Evolutionary conservation across 1,140 invertebrate genomes (phyloP).

Genomic region (Drosophila sturtevanti): DNA sequence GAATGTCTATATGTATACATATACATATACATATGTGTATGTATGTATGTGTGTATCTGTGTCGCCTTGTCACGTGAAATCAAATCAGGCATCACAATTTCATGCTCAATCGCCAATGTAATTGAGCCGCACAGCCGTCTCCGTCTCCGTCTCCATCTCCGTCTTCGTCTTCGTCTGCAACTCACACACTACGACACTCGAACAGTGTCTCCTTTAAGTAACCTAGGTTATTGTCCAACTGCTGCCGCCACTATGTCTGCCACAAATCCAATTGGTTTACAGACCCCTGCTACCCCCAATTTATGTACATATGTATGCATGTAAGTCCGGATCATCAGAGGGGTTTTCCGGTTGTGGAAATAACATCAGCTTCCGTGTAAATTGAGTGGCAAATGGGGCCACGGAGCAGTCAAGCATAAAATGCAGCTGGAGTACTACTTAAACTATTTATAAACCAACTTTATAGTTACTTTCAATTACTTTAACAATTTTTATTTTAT

Average conservation of each 20-base stretch:
- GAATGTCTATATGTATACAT: neutral
- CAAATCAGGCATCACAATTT: conserved; percentile 81
- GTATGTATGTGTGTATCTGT: conserved; percentile 23
- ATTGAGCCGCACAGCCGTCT: conserved; percentile 78
- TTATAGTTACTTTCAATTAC: neutral
- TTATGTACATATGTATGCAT: too few species aligned
- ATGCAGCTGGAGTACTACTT: conserved; percentile 55
- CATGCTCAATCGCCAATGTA: conserved; percentile 72
- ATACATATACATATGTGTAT: conserved; percentile 14
- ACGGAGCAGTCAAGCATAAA: conserved; percentile 40
- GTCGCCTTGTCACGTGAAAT: conserved; percentile 73
- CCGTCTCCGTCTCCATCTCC: conserved; percentile 7
- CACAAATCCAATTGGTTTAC: conserved; percentile 71
- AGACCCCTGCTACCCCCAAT: conserved; percentile 4
- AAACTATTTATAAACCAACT: conserved; percentile 13
- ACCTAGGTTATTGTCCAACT: conserved; percentile 32
- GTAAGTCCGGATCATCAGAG: conserved; percentile 27
- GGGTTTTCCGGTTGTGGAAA: conserved; percentile 57
- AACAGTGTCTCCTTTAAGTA: conserved; percentile 35
- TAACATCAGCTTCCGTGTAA: conserved; percentile 52
- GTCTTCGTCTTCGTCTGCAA: neutral
- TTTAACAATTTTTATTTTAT: conserved; percentile 31
- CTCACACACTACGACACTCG: too few species aligned
- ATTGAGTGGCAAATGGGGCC: conserved; percentile 8
- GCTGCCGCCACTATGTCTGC: conserved; percentile 61